Base-by-base conservation (phyloP, 2,113 vertebrate species). In the Psittacara wagleri region DNA sequence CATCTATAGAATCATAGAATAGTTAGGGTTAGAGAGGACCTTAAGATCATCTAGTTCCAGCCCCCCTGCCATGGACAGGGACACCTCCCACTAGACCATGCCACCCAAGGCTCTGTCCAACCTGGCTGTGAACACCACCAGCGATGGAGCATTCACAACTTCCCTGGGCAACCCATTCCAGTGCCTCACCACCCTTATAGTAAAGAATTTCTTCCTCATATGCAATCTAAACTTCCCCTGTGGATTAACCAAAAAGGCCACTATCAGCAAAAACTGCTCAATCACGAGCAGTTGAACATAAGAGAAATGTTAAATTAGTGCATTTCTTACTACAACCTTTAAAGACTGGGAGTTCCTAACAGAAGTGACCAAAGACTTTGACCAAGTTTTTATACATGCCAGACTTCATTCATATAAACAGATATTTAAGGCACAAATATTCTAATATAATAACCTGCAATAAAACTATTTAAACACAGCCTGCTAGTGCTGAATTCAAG, bases 161-260 rank as follows among this genome's bases (percentile, higher is more conserved):
- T 43, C 43, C 43, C 43, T 44, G 44, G 44, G 44, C 44, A 44
- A 44, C 44, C 44, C 44, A 44, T 44, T 44, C 44, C 44, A 44
- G 17, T 44, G 44, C 17, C 44, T 44, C 44, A 44, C 44, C 17
- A 44, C 44, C 18, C 44, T 44, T 19, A 44, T 18, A 44, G 44
- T 44, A 44, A 44, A 44, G 44, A 44, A 44, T 44, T 44, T 44
- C 18, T 44, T 44, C 44, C 44, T 44, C 44, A 9, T 44, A 9
- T 44, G 18, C 44, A 44, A 44, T 44, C 44, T 44, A 44, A 44
- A 44, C 8, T 44, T 44, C 44, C 44, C 9, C 44, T 44, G 44
- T 2, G 11, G 72, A 81, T 96, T 84, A 92, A 92, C 57, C 80
- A 89, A 75, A 95, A 96, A 87, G 15, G 79, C 17, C 35, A 35